Conservation (phyloP, 2,888 invertebrate species). For the Masnerella sp. region DNA sequence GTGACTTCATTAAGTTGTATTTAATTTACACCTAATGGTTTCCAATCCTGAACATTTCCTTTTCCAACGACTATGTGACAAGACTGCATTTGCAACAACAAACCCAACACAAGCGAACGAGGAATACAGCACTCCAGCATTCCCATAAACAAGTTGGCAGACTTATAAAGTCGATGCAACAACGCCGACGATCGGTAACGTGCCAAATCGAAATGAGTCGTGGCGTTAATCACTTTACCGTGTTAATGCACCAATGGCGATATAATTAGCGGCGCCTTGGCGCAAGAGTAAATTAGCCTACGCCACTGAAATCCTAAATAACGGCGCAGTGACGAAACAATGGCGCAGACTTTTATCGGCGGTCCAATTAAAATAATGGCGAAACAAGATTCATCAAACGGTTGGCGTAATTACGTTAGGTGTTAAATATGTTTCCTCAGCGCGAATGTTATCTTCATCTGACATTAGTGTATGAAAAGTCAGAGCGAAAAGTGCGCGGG, state of each 20-base stretch:
- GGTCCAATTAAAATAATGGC: conserved; percentile 1
- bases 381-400: conserved; percentile 9
- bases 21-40: too few species aligned
- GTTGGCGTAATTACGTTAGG: conserved; percentile 11
- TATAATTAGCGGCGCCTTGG: neutral
- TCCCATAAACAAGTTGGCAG: too few species aligned
- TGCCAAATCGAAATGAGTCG: neutral
- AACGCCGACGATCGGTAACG: neutral
- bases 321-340: conserved; percentile 13
- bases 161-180: neutral
- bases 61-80: too few species aligned
- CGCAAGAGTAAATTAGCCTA: neutral
- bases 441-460: conserved; percentile 25
- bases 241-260: neutral
- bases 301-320: conserved; percentile 4
- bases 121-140: too few species aligned
- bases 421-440: conserved; percentile 18
- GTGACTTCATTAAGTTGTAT: too few species aligned
- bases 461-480: conserved; percentile 10
- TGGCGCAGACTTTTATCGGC: conserved; percentile 9
- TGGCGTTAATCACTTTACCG: neutral
- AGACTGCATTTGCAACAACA: too few species aligned
- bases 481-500: neutral
- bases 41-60: too few species aligned
- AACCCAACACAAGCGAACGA: too few species aligned